Percentiles rank a stretch among this genome's conserved stretches.
phyloP scores from a whole-genome alignment of 2,888 invertebrate genomes.

The Dugesia japonica region DNA sequence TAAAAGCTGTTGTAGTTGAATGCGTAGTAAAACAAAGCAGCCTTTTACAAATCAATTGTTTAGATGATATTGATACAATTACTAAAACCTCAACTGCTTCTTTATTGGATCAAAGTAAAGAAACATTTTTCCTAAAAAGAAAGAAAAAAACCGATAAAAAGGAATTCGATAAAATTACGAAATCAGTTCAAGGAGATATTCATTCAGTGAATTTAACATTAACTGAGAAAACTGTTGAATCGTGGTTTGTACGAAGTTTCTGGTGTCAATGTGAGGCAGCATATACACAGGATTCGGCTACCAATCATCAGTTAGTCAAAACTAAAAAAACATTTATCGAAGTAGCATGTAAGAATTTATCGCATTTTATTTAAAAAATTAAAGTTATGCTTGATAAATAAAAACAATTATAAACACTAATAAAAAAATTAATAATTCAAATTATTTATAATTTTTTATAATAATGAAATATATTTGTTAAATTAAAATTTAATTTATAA shows the following conservation, averaged over 20 bases:
- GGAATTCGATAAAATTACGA: background rate
- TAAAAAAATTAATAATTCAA: too few relatives aligned
- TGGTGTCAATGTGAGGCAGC: slow-evolving; percentile 1
- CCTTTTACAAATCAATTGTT: background rate
- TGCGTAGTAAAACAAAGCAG: slow-evolving; percentile 10
- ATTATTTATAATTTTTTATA: too few relatives aligned
- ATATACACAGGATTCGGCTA: background rate
- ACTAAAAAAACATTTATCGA: background rate
- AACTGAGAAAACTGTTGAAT: slow-evolving; percentile 10
- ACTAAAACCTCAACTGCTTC: background rate
- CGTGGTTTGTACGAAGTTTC: background rate
- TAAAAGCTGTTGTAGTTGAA: background rate
- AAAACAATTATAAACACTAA: too few relatives aligned
- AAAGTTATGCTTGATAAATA: too few relatives aligned
- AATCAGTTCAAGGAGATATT: background rate
- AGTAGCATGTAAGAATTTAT: background rate
- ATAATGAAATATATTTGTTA: too few relatives aligned
- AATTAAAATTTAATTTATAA: too few relatives aligned
- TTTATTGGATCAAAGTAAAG: slow-evolving; percentile 7
- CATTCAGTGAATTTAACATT: slow-evolving; percentile 4
- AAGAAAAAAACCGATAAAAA: background rate
- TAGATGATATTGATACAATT: background rate
- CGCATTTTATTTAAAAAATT: too few relatives aligned
- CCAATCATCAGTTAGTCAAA: background rate
- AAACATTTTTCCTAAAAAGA: background rate